Evolutionary conservation across 2,797 vertebrate species (phyloP).

Genomic region (Botia almorhae): DNA sequence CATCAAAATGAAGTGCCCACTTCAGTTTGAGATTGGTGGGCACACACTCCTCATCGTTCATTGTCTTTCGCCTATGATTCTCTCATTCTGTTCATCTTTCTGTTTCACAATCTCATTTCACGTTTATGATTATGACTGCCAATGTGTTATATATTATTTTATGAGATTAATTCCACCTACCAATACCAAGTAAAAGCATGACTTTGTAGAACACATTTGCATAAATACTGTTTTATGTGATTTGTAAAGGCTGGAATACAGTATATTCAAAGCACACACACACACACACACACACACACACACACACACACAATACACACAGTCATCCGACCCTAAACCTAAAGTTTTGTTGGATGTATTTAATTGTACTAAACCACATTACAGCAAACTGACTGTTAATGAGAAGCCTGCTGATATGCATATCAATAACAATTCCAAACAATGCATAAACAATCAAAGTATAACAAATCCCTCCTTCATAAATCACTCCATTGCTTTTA

Average conservation of each 20-base stretch:
- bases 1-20: slow-evolving; percentile 27
- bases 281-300: not conserved
- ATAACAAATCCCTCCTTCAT: slow-evolving; percentile 27
- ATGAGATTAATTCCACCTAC: not conserved
- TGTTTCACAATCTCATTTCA: not conserved
- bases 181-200: not conserved
- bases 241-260: not conserved
- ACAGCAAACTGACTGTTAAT: slow-evolving; percentile 23
- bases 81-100: slow-evolving; percentile 9
- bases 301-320: not conserved
- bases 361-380: slow-evolving; percentile 24
- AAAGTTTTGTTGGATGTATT: not conserved
- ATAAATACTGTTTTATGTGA: not conserved
- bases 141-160: not conserved
- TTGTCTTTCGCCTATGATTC: slow-evolving; percentile 4
- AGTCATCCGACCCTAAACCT: slow-evolving; percentile 10
- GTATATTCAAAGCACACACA: not conserved
- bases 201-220: not conserved
- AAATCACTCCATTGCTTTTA: slow-evolving; percentile 41
- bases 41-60: slow-evolving; percentile 11
- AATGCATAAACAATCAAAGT: slow-evolving; percentile 29
- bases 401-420: slow-evolving; percentile 28
- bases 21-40: slow-evolving; percentile 22
- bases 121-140: not conserved
- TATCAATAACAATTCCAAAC: slow-evolving; percentile 31